Percentiles rank a stretch among this genome's conserved stretches.
phyloP scores from a whole-genome alignment of 2,797 vertebrate genomes.

The Capromys pilorides region DNA sequence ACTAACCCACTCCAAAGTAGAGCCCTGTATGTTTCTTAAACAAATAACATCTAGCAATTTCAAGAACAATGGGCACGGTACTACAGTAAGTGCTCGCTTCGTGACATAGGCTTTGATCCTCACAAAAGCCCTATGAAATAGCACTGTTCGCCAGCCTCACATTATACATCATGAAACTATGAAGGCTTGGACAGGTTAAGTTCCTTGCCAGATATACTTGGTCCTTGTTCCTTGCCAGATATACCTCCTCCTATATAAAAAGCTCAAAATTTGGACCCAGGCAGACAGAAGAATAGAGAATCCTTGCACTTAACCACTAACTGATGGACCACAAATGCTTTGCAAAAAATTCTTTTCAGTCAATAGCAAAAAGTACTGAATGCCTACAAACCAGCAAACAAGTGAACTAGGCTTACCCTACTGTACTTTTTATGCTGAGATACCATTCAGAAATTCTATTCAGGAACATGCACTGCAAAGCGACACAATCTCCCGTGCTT shows the following conservation, averaged over 20 bases:
- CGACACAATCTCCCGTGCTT: background rate
- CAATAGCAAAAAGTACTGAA: background rate
- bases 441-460: background rate
- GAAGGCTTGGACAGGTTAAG: background rate
- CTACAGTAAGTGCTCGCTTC: background rate
- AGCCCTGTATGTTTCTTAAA: background rate
- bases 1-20: background rate
- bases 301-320: background rate
- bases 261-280: slow-evolving; percentile 20
- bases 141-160: background rate
- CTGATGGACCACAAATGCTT: background rate
- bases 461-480: slow-evolving; percentile 29
- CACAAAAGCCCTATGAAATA: background rate
- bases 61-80: background rate
- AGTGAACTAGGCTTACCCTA: background rate
- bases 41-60: slow-evolving; percentile 27
- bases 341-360: background rate
- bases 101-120: background rate
- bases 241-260: background rate
- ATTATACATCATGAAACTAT: background rate
- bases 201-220: background rate
- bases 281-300: background rate
- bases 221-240: background rate
- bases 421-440: background rate
- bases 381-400: background rate